Evolutionary conservation across 2,113 vertebrate species (phyloP).

Genomic region (Cynocephalus volans): DNA sequence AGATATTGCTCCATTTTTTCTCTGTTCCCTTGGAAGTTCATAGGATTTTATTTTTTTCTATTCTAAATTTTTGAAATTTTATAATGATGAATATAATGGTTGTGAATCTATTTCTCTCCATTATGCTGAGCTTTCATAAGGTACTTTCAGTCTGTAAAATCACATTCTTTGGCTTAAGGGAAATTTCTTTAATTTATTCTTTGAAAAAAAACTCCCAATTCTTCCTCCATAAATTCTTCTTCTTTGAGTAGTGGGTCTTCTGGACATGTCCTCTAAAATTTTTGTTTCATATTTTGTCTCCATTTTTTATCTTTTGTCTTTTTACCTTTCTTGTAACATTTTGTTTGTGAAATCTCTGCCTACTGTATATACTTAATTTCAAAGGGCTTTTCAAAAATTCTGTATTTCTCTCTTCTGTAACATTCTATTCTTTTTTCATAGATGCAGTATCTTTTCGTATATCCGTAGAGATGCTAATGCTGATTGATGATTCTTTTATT

Average conservation of each 20-base stretch:
- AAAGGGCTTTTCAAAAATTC: background rate
- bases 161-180: background rate
- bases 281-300: background rate
- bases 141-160: background rate
- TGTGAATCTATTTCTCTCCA: background rate
- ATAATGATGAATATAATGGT: background rate
- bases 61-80: background rate
- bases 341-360: background rate
- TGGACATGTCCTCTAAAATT: background rate
- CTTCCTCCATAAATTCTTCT: background rate
- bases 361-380: background rate
- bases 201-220: background rate
- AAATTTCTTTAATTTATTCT: background rate
- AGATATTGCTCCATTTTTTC: background rate
- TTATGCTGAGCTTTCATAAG: background rate
- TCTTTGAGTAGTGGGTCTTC: background rate
- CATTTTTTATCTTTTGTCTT: background rate
- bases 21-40: background rate
- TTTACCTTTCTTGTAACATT: constrained; percentile 38
- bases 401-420: background rate
- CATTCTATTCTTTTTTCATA: background rate
- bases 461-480: background rate
- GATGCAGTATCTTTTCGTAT: background rate
- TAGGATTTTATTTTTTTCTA: background rate
- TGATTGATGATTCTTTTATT: background rate